Base-by-base conservation (phyloP, 2,797 vertebrate genomes). In the Malacoraja senta region DNA sequence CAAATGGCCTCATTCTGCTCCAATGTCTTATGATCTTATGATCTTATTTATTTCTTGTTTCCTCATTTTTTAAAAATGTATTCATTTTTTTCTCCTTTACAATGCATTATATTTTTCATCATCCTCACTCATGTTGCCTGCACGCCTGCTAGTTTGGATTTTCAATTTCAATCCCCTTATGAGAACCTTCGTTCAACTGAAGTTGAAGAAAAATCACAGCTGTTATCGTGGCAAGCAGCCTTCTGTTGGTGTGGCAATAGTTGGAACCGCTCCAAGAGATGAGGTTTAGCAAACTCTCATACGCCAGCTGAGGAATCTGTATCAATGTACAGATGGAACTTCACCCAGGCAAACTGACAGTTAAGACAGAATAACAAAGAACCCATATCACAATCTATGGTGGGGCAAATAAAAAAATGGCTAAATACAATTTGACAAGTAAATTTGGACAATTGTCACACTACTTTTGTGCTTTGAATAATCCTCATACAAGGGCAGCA, bases 211-310 rank as follows among this genome's bases (percentile, higher is more conserved):
- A 74, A 92, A 92, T 58, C 90, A 92, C 90, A 92, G 71, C 71
- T 92, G 90, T 19, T 29, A 76, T 92, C 44, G 71, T 6, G 26
- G 90, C 24, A 92, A 12, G 44, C 32, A 92, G 24, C 90, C 4
- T 72, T 74, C 21, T 10, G 35, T 44, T 72, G 26, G 53, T 76
- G 71, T 29, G 44, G 90, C 72, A 92, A 92, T 92, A 19, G 9
- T 4, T 92, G 90, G 71, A 76, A 29, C 10, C 1, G 4, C 1
- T 92, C 71, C 90, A 92, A 44, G 71, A 15, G 71, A 92, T 92
- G 90, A 68, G 84, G 71, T 92, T 92, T 53, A 13, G 44, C 71
- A 92, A 38, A 92, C 76, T 76, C 68, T 44, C 53, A 44, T 63
- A 72, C 44, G 29, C 71, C 90, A 92, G 90, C 90, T 92, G 90